These are phyloP conservation scores for Pammene fasciana DNA, from an alignment of 2,888 invertebrate species.

Conservation along the genomic window DNA sequence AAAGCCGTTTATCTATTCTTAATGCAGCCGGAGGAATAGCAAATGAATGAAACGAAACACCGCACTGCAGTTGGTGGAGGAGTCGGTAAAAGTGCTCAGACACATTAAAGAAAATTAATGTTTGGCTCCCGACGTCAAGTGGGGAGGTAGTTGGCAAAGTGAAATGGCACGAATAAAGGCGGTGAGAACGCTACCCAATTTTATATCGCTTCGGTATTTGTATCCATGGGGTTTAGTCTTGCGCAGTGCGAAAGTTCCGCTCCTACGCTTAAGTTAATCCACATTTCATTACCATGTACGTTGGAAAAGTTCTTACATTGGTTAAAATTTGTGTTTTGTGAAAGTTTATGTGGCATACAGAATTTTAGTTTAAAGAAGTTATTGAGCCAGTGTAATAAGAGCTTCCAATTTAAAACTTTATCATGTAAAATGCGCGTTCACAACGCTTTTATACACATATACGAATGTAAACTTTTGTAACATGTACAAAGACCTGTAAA, in stretches of 20 bases:
- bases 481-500: too few relatives aligned
- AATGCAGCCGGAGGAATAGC: constrained; percentile 73
- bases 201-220: constrained; percentile 69
- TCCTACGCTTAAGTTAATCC: constrained; percentile 59
- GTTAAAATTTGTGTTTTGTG: constrained; percentile 50
- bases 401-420: too few relatives aligned
- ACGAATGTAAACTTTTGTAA: too few relatives aligned
- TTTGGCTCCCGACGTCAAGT: constrained; percentile 80
- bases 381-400: not conserved
- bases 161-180: constrained; percentile 77
- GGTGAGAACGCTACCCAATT: constrained; percentile 68
- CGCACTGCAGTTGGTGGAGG: constrained; percentile 76
- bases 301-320: constrained; percentile 49
- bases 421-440: too few relatives aligned
- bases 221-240: constrained; percentile 67
- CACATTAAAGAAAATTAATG: constrained; percentile 84
- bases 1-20: constrained; percentile 73
- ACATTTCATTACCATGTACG: constrained; percentile 65
- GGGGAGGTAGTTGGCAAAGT: constrained; percentile 78
- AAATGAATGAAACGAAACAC: constrained; percentile 80
- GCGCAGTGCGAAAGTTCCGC: constrained; percentile 59
- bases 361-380: constrained; percentile 9
- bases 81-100: constrained; percentile 80
- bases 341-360: constrained; percentile 49
- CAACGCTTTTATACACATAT: too few relatives aligned